Base-by-base conservation (phyloP, 2,888 invertebrate genomes). In the Electrophaes corylata region DNA sequence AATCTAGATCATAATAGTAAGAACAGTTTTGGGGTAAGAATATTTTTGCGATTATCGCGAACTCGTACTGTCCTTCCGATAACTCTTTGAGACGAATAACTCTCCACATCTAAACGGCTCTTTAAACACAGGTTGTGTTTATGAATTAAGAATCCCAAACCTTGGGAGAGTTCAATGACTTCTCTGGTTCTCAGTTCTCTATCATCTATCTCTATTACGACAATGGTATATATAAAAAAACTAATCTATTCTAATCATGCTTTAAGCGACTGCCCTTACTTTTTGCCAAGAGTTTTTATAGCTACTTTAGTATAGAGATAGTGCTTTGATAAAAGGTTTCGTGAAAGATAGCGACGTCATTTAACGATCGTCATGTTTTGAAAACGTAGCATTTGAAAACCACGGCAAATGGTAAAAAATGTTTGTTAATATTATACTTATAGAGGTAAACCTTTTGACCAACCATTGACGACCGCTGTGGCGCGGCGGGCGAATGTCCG, bases 241-340 rank as follows among this genome's bases (percentile, higher is more conserved):
- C 62, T 82, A 81, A 82, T 84, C 79, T 81, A 82, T 83, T 73
- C 73, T 73, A 75, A 80, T 78, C 75, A 78, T 75, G 79, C 80
- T 78, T 80, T 77, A 73, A 79, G 71, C 72, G 73, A 76, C 69
- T 76, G 76, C 83, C 79, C 78, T 79, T 78, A 76, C 60, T 84
- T 86, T 86, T 83, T 84, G 79, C 78, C 10, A 10, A 10, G 26
- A 57, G 53, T 57, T 72, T 79, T 84, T 78, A n/a, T 26, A 47
- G 16, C 12, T 18, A 3, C 41, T 20, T 20, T n/a, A n/a, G n/a
- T n/a, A n/a, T n/a, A 1, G 10, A 5, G 5, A 3, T 3, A 26
- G 26, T 26, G 26, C 26, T 29, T 20, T 41, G n/a, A 3, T 23
- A 12, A 41, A 35, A 37, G 10, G 37, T 37, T 37, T 16, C 0